phyloP scores from a whole-genome alignment of 2,888 invertebrate genomes.

The Trichogramma dendrolimi region DNA sequence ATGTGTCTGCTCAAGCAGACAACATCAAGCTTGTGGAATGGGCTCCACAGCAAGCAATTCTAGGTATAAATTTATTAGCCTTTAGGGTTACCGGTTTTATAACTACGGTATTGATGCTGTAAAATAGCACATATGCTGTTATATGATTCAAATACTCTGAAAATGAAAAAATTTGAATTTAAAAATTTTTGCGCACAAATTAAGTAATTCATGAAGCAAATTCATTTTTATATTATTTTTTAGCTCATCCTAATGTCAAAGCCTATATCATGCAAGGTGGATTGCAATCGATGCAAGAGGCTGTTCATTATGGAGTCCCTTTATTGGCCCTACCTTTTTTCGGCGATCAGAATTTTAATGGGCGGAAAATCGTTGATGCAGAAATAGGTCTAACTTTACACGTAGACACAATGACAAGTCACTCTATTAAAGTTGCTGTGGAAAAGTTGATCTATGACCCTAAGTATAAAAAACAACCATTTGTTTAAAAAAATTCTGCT shows the following conservation, averaged over 20 bases:
- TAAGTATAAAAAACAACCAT: conserved; percentile 27
- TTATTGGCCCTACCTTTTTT: conserved; percentile 45
- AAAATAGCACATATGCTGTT: background rate
- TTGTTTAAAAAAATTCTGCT: background rate
- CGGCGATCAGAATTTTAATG: conserved; percentile 47
- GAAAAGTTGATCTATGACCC: conserved; percentile 38
- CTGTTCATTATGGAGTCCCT: conserved; percentile 44
- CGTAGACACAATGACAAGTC: conserved; percentile 41
- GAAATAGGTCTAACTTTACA: conserved; percentile 42
- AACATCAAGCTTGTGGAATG: conserved; percentile 51
- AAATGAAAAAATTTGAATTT: background rate
- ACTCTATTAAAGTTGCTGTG: conserved; percentile 34
- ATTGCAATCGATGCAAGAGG: conserved; percentile 47
- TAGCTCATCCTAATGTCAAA: conserved; percentile 43
- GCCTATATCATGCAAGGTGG: conserved; percentile 48
- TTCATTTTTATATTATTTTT: conserved; percentile 3
- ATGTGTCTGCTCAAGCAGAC: conserved; percentile 40
- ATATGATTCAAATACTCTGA: background rate
- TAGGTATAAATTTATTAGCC: conserved; percentile 36
- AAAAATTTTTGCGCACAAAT: too few relatives aligned
- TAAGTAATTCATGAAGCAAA: background rate
- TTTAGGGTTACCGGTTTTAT: conserved; percentile 16
- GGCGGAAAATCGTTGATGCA: conserved; percentile 42
- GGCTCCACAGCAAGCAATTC: conserved; percentile 49
- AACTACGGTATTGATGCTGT: conserved; percentile 11